Conservation (phyloP, 2,888 invertebrate species). For the Entomobrya multifasciata region DNA sequence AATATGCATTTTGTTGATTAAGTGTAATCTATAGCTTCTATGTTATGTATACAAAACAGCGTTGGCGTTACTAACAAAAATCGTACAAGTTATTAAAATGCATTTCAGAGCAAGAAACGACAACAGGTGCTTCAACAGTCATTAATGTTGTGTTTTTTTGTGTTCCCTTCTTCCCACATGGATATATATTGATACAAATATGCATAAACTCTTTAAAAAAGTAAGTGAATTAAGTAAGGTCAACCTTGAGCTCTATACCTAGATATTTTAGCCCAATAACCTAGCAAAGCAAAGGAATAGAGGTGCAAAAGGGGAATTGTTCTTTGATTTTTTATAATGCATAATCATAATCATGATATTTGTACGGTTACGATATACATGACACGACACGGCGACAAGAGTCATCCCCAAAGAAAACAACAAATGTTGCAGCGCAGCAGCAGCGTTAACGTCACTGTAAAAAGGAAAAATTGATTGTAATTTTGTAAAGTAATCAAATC, state of each 20-base stretch:
- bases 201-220: neutral
- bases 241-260: slow-evolving; percentile 57
- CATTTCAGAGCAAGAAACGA: neutral
- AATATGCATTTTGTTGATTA: no score
- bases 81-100: neutral
- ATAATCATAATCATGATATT: neutral
- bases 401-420: neutral
- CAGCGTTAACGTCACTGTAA: neutral
- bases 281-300: slow-evolving; percentile 8
- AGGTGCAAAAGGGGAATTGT: neutral
- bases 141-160: no score
- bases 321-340: no score
- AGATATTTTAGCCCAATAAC: slow-evolving; percentile 53
- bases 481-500: neutral
- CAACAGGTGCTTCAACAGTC: no score
- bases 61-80: no score
- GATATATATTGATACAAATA: slow-evolving; percentile 1
- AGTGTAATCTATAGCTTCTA: neutral
- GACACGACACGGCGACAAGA: neutral
- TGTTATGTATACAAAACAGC: neutral
- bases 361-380: neutral
- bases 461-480: neutral
- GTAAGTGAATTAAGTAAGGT: slow-evolving; percentile 43
- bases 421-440: neutral
- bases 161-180: slow-evolving; percentile 23